Evolutionary conservation across 2,113 vertebrate genomes (phyloP), one percentile per base, ranked within the genome.

Genomic region (Neopipo cinnamomea): DNA sequence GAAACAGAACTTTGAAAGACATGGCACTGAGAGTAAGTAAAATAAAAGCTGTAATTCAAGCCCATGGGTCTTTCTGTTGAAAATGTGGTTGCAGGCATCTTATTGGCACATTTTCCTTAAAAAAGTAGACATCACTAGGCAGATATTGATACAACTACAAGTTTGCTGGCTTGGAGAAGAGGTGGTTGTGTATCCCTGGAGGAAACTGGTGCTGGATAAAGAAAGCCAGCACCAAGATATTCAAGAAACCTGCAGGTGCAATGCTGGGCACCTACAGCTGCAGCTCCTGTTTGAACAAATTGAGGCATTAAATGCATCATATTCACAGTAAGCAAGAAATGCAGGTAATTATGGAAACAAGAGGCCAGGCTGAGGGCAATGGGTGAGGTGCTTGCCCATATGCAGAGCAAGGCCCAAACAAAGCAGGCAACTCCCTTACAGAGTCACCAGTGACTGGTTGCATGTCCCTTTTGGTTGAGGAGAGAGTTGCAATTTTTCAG

Each of bases 281-380:
- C 90, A 74, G 70, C 66, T 20, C 9, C 31, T 0, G 0, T 28
- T 41, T 28, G 66, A 87, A 78, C 56, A 67, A 83, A 88, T 14
- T 2, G 47, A 70, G 76, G 73, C 68, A 61, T 77, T 86, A 90
- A 84, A 94, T 67, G 72, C 35, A 67, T 78, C 63, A 56, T 61
- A 74, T 27, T 93, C 90, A 80, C 72, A 90, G 83, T 55, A 6
- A 91, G 74, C 33, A 90, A 91, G 77, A 94, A 94, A 63, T 56
- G 61, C 76, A 90, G 67, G 65, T 84, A 86, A 88, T 94, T 93
- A 77, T 67, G 85, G 78, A 77, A 91, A 90, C 63, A 74, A 80
- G 79, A 83, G 72, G 72, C 47, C 53, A 33, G 79, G 73, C 12
- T 4, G 46, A 53, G 55, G 59, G 75, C 42, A 77, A 49, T 31